Evolutionary conservation across 1,140 invertebrate genomes (phyloP).

Genomic region (Grapholita molesta): DNA sequence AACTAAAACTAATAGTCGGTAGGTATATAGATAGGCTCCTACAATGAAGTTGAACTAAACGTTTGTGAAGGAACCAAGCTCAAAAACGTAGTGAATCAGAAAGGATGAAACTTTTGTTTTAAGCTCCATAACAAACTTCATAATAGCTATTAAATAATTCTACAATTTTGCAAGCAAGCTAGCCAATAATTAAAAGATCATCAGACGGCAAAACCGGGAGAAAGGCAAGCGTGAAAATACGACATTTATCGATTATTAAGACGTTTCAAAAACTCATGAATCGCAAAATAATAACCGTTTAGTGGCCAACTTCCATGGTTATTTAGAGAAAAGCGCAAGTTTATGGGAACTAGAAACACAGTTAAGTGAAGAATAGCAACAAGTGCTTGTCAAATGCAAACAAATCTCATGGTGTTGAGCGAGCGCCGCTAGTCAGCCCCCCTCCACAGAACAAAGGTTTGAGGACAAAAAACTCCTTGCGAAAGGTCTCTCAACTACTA

Average conservation of each 20-base stretch:
- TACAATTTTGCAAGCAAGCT: background rate
- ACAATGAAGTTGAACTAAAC: too few relatives aligned
- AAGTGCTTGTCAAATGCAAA: conserved; percentile 37
- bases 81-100: too few relatives aligned
- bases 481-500: conserved; percentile 61
- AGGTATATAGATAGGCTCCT: too few relatives aligned
- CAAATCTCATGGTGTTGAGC: conserved; percentile 27
- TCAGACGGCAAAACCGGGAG: background rate
- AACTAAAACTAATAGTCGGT: too few relatives aligned
- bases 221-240: conserved; percentile 10
- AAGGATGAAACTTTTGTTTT: too few relatives aligned
- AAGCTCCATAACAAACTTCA: too few relatives aligned
- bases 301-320: conserved; percentile 7
- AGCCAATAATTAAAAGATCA: background rate
- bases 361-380: conserved; percentile 31
- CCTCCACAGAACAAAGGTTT: conserved; percentile 43
- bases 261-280: background rate
- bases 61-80: too few relatives aligned
- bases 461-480: conserved; percentile 51
- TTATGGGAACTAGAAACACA: conserved; percentile 22
- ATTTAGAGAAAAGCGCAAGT: conserved; percentile 13
- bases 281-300: conserved; percentile 4
- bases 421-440: conserved; percentile 35
- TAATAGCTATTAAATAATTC: too few relatives aligned
- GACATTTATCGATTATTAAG: background rate